Percentiles rank a stretch among this genome's conserved stretches.
These are phyloP conservation scores for Carollia perspicillata DNA, from an alignment of 2,113 vertebrate genomes.

Conservation along the genomic window DNA sequence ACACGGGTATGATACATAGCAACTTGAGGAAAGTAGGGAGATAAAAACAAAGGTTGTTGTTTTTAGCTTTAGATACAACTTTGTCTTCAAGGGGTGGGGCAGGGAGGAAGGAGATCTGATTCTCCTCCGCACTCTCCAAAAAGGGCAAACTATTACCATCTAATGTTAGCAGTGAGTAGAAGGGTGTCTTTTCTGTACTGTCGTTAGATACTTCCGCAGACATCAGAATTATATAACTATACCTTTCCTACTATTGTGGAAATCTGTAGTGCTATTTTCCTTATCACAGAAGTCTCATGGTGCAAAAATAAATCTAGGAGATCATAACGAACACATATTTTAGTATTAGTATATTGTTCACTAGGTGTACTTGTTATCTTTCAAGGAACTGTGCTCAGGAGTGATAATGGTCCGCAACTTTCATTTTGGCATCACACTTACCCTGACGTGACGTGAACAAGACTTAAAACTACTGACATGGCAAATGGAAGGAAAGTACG, in stretches of 20 bases:
- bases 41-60: not conserved
- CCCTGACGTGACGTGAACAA: not conserved
- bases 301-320: not conserved
- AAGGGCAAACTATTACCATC: not conserved
- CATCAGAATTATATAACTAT: not conserved
- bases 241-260: not conserved
- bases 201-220: not conserved
- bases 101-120: not conserved
- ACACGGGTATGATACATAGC: not conserved
- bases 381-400: not conserved
- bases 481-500: not conserved
- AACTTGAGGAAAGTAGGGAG: not conserved
- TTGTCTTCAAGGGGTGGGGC: not conserved
- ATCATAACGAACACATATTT: not conserved
- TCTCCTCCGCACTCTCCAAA: not conserved
- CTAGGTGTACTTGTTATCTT: not conserved
- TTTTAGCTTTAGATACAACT: not conserved
- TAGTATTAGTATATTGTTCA: not conserved
- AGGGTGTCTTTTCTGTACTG: not conserved
- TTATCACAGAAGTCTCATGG: not conserved
- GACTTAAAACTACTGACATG: not conserved
- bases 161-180: not conserved
- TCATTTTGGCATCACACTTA: not conserved
- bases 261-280: constrained; percentile 20
- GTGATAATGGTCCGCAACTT: not conserved